These are phyloP conservation scores for Folsomia candida DNA, from an alignment of 2,888 invertebrate species.

Conservation along the genomic window DNA sequence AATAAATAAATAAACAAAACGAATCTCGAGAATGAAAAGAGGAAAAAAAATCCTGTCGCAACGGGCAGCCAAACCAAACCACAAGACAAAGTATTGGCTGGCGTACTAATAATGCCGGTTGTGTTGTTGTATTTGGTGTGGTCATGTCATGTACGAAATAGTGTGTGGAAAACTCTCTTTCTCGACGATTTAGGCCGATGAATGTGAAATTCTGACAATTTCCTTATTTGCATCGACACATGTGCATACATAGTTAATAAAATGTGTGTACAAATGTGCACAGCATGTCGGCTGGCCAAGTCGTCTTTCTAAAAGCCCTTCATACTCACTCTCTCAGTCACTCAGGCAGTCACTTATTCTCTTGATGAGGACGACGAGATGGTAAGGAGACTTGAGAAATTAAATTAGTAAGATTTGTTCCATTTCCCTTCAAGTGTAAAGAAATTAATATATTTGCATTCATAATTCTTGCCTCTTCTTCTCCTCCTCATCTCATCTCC, in stretches of 20 bases:
- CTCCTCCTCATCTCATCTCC: background rate
- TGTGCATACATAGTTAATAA: background rate
- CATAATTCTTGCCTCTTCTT: background rate
- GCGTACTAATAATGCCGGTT: background rate
- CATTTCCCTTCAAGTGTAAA: background rate
- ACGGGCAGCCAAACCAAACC: background rate
- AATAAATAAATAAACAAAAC: background rate
- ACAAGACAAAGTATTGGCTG: no score
- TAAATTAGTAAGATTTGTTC: background rate
- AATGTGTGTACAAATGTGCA: background rate
- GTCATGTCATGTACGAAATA: background rate
- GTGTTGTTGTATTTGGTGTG: no score
- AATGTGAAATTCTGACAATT: background rate
- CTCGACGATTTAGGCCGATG: background rate
- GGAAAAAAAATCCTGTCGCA: background rate
- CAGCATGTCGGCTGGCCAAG: background rate
- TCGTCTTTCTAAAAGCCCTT: background rate
- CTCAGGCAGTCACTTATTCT: background rate
- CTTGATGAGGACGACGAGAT: background rate
- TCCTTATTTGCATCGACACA: background rate
- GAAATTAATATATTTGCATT: slow-evolving; percentile 3
- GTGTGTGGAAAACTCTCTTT: background rate
- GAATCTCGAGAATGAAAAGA: background rate
- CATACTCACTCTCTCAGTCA: no score
- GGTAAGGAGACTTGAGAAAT: background rate